Conservation (phyloP, 2,113 vertebrate species). For the Hemicordylus capensis region DNA sequence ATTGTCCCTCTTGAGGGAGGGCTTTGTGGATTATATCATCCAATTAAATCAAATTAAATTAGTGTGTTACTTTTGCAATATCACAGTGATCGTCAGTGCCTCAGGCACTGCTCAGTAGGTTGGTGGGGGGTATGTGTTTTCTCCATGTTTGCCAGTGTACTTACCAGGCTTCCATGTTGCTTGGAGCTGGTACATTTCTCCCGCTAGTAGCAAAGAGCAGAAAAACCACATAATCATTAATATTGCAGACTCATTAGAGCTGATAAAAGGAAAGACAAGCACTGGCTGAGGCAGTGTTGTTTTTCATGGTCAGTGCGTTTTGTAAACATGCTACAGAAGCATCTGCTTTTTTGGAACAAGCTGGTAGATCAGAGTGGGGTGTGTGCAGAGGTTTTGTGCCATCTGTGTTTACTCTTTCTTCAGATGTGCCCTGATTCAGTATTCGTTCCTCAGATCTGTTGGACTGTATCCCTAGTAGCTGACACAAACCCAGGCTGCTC, state of each 20-base stretch:
- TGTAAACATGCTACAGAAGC: neutral
- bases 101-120: constrained; percentile 19
- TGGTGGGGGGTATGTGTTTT: neutral
- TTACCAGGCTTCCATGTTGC: constrained; percentile 15
- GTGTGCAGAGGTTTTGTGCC: constrained; percentile 28
- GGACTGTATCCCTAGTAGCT: constrained; percentile 42
- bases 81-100: constrained; percentile 46
- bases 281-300: neutral
- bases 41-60: constrained; percentile 58
- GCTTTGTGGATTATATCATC: constrained; percentile 65
- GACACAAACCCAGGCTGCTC: neutral
- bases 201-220: constrained; percentile 40
- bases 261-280: constrained; percentile 23
- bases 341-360: neutral
- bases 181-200: constrained; percentile 38
- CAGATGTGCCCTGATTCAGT: neutral
- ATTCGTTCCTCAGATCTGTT: constrained; percentile 16
- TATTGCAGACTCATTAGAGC: constrained; percentile 39
- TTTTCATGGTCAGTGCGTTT: constrained; percentile 30
- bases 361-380: constrained; percentile 6
- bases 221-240: constrained; percentile 52
- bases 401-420: neutral
- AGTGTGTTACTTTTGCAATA: constrained; percentile 43
- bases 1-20: constrained; percentile 54
- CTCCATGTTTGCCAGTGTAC: constrained; percentile 19